Base-by-base conservation (phyloP, 2,113 vertebrate genomes). In the Telmatochromis sp. region DNA sequence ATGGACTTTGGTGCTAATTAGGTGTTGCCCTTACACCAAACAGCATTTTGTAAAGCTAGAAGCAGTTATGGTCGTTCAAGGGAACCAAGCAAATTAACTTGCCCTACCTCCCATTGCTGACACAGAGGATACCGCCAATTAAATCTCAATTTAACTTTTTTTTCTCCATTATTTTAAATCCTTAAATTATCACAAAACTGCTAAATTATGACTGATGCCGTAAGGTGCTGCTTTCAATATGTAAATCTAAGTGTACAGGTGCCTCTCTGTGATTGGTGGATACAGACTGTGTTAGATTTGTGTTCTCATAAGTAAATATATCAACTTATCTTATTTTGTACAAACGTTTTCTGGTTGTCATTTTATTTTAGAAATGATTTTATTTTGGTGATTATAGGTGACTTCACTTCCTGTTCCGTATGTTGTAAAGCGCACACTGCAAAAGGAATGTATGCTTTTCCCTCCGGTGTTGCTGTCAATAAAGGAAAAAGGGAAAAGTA, bases 181-280 rank as follows among this genome's bases (percentile, higher is more conserved):
- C 13, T 12, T 17, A 31, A 37, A 84, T 21, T 15, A 40, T 6
- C 17, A 40, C 4, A 7, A 1, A 5, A 21, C 45, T 19, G 21
- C 3, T 8, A 23, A 15, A 1, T 58, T 58, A 15, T 0, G 57
- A 31, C 57, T 31, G 57, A 60, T 31, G 2, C 0, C 2, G 0
- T 60, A 60, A 6, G 57, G 5, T 17, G 57, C 26, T 31, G 26
- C 26, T 60, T 60, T 60, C 3, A 60, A 9, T 60, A 31, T 60
- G 14, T 17, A 60, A 60, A 60, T 60, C 0, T 31, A 31, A 31
- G 26, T 31, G 57, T 31, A 28, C 14, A 60, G 26, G 14, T 31
- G 57, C 8, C 7, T 60, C 26, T 31, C 26, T 17, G 55, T 58
- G 57, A 60, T 60, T 60, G 57, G 57, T 60, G 57, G 57, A 33